Evolutionary conservation across 2,113 vertebrate species (phyloP).

Genomic region (Gadus macrocephalus): DNA sequence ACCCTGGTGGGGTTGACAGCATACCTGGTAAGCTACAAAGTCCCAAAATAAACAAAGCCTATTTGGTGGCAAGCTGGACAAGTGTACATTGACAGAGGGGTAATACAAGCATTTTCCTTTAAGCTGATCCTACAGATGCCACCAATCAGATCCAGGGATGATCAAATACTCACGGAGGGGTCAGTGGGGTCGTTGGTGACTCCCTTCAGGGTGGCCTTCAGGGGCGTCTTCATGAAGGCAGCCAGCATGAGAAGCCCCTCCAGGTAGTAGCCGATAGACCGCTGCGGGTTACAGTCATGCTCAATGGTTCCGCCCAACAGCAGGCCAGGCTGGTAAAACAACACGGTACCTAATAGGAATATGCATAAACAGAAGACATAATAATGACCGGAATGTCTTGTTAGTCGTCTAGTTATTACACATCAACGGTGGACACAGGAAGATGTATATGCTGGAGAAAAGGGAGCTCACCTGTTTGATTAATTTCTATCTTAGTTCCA

Average conservation of each 20-base stretch:
- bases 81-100: no score
- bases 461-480: constrained; percentile 85
- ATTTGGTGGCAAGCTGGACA: no score
- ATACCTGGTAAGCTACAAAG: no score
- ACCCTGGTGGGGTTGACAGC: no score
- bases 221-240: constrained; percentile 88
- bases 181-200: constrained; percentile 89
- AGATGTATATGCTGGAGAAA: no score
- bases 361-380: no score
- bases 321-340: constrained; percentile 92
- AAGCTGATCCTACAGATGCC: no score
- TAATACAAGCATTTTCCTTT: no score
- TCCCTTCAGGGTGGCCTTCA: constrained; percentile 84
- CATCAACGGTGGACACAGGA: neutral
- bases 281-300: constrained; percentile 85
- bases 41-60: no score
- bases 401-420: neutral
- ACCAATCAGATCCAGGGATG: no score
- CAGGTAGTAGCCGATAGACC: constrained; percentile 90
- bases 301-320: constrained; percentile 83
- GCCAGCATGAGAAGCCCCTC: constrained; percentile 90
- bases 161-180: constrained; percentile 82
- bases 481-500: constrained; percentile 94
- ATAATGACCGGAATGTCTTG: neutral
- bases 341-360: constrained; percentile 76